Conservation (phyloP, 2,888 invertebrate genomes). For the Zygaena filipendulae region DNA sequence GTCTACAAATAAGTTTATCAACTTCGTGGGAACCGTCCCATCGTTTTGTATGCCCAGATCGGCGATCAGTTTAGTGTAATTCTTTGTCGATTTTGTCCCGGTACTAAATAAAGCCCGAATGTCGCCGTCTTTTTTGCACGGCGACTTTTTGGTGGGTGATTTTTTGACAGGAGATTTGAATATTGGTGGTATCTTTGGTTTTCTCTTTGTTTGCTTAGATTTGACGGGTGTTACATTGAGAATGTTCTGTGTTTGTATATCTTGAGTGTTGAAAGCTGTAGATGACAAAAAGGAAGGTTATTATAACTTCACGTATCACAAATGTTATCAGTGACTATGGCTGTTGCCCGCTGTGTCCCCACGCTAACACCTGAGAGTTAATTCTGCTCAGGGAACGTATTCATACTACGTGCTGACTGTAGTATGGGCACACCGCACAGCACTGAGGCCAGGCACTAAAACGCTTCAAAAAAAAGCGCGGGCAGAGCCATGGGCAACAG, state of each 20-base stretch:
- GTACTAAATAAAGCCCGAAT: slow-evolving; percentile 66
- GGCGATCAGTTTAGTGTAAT: slow-evolving; percentile 49
- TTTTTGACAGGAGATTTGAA: slow-evolving; percentile 21
- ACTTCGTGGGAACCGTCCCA: slow-evolving; percentile 35
- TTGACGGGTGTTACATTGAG: slow-evolving; percentile 18
- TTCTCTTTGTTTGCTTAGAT: slow-evolving; percentile 30
- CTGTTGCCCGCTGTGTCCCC: too few species aligned
- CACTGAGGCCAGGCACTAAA: too few species aligned
- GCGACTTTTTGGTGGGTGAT: slow-evolving; percentile 27
- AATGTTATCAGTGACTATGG: too few species aligned
- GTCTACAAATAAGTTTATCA: slow-evolving; percentile 54
- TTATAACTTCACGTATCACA: too few species aligned
- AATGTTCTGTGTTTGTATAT: slow-evolving; percentile 23
- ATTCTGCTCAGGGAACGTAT: too few species aligned
- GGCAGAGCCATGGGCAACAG: too few species aligned
- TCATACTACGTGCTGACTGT: too few species aligned
- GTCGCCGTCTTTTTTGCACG: slow-evolving; percentile 55
- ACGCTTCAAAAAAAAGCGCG: too few species aligned
- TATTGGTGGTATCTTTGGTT: too few species aligned
- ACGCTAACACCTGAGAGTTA: too few species aligned
- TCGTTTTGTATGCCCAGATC: slow-evolving; percentile 44
- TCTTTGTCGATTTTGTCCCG: slow-evolving; percentile 52
- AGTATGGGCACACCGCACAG: too few species aligned
- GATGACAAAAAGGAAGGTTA: too few species aligned
- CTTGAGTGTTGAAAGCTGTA: slow-evolving; percentile 33